Evolutionary conservation across 2,113 vertebrate species (phyloP), one percentile per base, ranked within the genome.

Genomic region (Platysternon megacephalum): DNA sequence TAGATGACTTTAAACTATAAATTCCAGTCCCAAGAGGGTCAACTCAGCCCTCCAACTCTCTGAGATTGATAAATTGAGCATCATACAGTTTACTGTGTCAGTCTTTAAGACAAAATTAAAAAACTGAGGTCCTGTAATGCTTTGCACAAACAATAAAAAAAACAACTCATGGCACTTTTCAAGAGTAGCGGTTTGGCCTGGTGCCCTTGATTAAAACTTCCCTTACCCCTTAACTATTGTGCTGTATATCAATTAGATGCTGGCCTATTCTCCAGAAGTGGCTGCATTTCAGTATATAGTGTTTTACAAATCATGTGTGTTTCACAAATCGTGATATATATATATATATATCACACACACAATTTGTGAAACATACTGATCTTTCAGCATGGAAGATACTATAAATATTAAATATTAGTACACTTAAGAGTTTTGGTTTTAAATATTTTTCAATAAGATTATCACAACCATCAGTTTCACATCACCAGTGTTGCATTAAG

Each of bases 81-180:
- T 2, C 24, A 5, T 9, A 10, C 26, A 58, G 39, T 42, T 87
- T 56, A 55, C 56, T 90, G 55, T 11, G 0, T 9, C 76, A 78
- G 1, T 13, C 68, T 32, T 32, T 11, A n/a, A 68, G 44, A 58
- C 1, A 8, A 91, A 42, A 13, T 6, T 65, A n/a, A 52, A 65
- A 79, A 26, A 53, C 0, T 0, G 35, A 44, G 14, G 28, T 61
- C 22, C 86, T 0, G 0, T 26, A 19, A 19, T 10, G 29, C 39
- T 61, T 84, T 32, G 3, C 17, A 46, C 12, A 44, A 61, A 55
- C 8, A 52, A 53, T 29, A 28, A 79, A 48, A 52, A 86, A 76
- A 51, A 46, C 6, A 79, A 3, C 3, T 49, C 14, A 49, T 32
- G 86, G 2, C 3, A 5, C 6, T 5, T n/a, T 44, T 19, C 11